Evolutionary conservation across 2,888 invertebrate genomes (phyloP).

Genomic region (Macaria notata): DNA sequence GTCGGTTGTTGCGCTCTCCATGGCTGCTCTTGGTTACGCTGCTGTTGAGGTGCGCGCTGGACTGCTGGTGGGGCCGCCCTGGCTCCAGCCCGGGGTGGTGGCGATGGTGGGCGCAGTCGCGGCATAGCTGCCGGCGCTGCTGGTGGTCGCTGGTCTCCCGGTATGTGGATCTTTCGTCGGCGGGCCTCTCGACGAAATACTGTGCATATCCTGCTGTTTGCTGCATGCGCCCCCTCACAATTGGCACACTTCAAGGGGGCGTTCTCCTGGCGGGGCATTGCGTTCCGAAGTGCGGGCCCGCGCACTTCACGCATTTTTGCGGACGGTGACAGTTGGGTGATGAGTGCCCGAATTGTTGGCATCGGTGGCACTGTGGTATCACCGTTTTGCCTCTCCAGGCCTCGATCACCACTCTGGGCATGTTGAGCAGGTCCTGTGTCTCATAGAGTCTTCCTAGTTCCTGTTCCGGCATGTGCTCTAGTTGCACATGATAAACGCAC

Average conservation of each 20-base stretch:
- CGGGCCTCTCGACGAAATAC: background rate
- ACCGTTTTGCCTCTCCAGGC: background rate
- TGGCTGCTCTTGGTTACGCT: too few species aligned
- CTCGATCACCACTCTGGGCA: background rate
- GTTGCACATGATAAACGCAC: background rate
- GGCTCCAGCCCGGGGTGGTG: too few species aligned
- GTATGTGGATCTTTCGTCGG: too few species aligned
- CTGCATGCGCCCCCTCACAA: background rate
- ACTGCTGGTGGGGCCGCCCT: too few species aligned
- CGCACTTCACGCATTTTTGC: background rate
- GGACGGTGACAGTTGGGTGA: background rate
- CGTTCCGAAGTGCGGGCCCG: background rate
- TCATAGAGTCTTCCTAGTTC: background rate
- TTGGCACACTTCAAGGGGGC: background rate
- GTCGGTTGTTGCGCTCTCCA: too few species aligned
- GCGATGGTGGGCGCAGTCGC: too few species aligned
- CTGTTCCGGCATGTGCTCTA: background rate
- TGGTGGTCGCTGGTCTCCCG: too few species aligned
- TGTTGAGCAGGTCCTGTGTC: background rate
- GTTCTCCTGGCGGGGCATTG: background rate
- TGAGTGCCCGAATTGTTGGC: slow-evolving; percentile 1
- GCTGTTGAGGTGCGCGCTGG: too few species aligned
- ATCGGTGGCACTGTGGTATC: slow-evolving; percentile 9
- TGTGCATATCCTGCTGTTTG: background rate
- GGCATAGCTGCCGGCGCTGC: slow-evolving; percentile 28